Evolutionary conservation across 1,140 invertebrate species (phyloP).

Genomic region (Euglossa dilemma): DNA sequence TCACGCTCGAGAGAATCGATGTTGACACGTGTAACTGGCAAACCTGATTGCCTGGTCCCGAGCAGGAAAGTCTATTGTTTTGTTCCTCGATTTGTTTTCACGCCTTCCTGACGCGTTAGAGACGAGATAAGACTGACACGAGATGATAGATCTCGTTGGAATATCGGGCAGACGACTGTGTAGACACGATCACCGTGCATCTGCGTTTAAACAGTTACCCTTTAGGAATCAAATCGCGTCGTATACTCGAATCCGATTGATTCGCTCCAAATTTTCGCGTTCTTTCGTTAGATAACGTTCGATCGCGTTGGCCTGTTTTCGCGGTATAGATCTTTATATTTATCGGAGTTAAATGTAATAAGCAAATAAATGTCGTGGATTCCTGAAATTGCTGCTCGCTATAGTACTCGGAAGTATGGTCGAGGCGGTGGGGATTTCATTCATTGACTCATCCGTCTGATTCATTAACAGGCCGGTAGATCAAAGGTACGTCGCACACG

Average conservation of each 20-base stretch:
- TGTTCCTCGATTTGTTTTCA: background rate
- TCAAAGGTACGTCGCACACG: conserved; percentile 5
- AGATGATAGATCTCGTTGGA: background rate
- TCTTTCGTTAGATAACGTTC: too few species aligned
- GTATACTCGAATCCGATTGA: too few species aligned
- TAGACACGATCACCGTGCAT: too few species aligned
- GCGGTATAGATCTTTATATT: too few species aligned
- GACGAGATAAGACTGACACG: background rate
- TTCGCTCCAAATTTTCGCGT: too few species aligned
- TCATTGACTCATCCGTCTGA: background rate
- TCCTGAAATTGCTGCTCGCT: background rate
- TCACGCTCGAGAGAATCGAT: background rate
- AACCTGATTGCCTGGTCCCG: background rate
- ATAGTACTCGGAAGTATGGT: background rate
- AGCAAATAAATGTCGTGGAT: background rate
- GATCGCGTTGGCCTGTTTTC: too few species aligned
- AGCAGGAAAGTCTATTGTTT: background rate
- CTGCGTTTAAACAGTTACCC: too few species aligned
- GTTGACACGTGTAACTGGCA: background rate
- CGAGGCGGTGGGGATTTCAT: conserved; percentile 1
- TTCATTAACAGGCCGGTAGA: background rate
- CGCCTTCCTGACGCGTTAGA: background rate
- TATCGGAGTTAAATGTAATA: too few species aligned
- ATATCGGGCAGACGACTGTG: too few species aligned
- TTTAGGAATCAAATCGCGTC: too few species aligned